Percentiles rank a stretch among this genome's conserved stretches.
Conservation (phyloP, 2,113 vertebrate genomes). For the Charadrius vociferus region DNA sequence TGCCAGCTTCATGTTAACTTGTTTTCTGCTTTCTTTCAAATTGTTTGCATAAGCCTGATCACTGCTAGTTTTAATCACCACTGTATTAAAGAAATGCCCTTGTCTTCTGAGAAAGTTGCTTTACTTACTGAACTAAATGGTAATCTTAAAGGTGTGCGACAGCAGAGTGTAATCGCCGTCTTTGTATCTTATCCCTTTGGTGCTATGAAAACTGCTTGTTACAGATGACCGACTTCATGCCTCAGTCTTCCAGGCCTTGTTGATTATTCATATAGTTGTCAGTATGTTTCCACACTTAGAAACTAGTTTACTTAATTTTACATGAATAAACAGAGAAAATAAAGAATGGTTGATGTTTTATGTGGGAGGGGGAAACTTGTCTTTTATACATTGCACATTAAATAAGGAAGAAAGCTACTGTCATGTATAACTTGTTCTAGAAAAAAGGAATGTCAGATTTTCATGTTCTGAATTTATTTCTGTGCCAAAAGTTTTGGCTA, state of each 20-base stretch:
- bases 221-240: not conserved
- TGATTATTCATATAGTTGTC: not conserved
- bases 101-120: not conserved
- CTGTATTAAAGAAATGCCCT: not conserved
- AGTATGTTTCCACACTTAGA: not conserved
- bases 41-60: not conserved
- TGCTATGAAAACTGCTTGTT: not conserved
- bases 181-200: not conserved
- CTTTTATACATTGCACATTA: rapidly evolving
- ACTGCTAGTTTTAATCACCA: not conserved
- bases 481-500: not conserved
- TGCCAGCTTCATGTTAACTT: not conserved
- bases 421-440: not conserved
- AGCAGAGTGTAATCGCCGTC: not conserved
- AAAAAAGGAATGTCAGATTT: not conserved
- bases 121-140: not conserved
- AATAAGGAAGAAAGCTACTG: not conserved
- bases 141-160: not conserved
- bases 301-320: not conserved
- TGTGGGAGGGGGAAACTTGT: not conserved
- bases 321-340: not conserved
- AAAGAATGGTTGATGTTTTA: not conserved
- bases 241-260: not conserved
- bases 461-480: not conserved
- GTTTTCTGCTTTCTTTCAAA: not conserved